A percentile compares a stretch with the other conserved stretches of the same genome.
Conservation (phyloP, 2,888 invertebrate species). For the Xestia c-nigrum region DNA sequence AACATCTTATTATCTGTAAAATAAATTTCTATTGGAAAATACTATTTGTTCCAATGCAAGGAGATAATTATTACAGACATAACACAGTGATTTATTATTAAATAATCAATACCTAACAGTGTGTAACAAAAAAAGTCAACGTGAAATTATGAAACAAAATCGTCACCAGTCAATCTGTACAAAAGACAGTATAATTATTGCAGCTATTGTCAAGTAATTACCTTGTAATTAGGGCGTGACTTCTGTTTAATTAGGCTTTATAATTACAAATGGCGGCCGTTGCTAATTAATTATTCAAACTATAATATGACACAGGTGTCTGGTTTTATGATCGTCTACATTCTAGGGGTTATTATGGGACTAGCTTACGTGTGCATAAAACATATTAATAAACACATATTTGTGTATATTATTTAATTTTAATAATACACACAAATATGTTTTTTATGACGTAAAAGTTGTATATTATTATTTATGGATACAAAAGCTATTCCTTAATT, state of each 20-base stretch:
- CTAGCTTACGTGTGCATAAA: neutral
- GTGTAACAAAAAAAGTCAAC: neutral
- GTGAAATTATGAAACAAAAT: constrained; percentile 22
- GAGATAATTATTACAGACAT: neutral
- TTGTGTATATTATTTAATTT: no score
- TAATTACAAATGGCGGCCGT: constrained; percentile 40
- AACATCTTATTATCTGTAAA: no score
- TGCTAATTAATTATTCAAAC: constrained; percentile 52
- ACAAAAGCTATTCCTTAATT: neutral
- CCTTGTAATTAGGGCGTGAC: constrained; percentile 31
- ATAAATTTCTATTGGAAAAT: neutral
- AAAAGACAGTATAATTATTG: constrained; percentile 1
- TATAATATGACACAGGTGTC: constrained; percentile 23
- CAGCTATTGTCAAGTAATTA: constrained; percentile 26
- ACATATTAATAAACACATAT: neutral
- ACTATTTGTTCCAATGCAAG: neutral
- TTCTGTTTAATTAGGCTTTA: constrained; percentile 46
- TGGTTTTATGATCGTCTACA: neutral
- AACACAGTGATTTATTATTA: neutral
- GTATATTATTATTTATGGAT: neutral
- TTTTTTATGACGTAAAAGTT: neutral
- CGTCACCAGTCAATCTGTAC: constrained; percentile 4
- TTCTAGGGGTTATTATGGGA: neutral
- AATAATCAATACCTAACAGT: neutral
- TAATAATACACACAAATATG: no score